phyloP scores from a whole-genome alignment of 2,888 invertebrate species.

The Oxyteleia sp. region DNA sequence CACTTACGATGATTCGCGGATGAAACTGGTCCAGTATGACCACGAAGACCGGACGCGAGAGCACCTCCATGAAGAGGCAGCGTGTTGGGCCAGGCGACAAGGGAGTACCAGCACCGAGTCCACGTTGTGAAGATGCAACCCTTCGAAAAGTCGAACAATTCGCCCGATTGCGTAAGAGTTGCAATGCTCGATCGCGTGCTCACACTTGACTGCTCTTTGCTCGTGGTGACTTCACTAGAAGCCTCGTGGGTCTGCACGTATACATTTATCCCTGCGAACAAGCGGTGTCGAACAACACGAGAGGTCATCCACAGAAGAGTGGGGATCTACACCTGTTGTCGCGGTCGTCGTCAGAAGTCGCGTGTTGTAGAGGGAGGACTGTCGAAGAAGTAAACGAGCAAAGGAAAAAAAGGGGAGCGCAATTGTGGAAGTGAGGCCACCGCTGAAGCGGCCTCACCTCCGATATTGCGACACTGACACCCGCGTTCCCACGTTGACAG shows the following conservation, averaged over 20 bases:
- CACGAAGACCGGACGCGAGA: constrained; percentile 78
- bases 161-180: constrained; percentile 42
- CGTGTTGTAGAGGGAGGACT: constrained; percentile 60
- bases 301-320: constrained; percentile 85
- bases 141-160: constrained; percentile 40
- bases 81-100: constrained; percentile 31
- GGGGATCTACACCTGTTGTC: constrained; percentile 82
- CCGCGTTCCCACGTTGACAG: constrained; percentile 82
- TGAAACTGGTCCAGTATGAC: constrained; percentile 76
- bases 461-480: constrained; percentile 78
- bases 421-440: constrained; percentile 72
- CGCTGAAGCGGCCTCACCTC: constrained; percentile 65
- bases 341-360: constrained; percentile 67
- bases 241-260: constrained; percentile 84
- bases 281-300: constrained; percentile 84
- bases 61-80: constrained; percentile 78
- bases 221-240: constrained; percentile 82
- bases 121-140: constrained; percentile 1
- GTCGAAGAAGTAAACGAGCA: constrained; percentile 62
- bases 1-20: too few species aligned
- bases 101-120: constrained; percentile 25
- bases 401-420: constrained; percentile 74
- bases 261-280: constrained; percentile 86
- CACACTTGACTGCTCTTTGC: constrained; percentile 74
- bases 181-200: constrained; percentile 66